phyloP scores from a whole-genome alignment of 2,797 vertebrate species.

The Hylomyscus alleni region DNA sequence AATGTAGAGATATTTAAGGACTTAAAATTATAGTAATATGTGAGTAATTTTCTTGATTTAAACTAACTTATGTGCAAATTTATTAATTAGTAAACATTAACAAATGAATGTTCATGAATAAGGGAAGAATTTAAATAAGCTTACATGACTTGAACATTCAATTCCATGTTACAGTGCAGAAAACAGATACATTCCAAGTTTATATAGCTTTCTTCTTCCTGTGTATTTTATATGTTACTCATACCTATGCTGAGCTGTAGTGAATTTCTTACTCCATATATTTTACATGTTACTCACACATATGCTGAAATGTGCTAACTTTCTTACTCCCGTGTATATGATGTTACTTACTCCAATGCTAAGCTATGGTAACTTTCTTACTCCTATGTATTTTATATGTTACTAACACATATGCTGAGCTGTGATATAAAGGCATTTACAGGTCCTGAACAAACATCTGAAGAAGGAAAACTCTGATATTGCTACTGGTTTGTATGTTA shows the following conservation, averaged over 20 bases:
- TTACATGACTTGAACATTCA: slow-evolving; percentile 80
- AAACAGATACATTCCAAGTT: slow-evolving; percentile 45
- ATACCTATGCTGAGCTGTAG: background rate
- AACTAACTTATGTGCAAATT: slow-evolving; percentile 86
- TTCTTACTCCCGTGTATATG: too few species aligned
- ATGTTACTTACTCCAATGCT: too few species aligned
- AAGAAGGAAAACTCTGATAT: background rate
- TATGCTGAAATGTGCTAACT: too few species aligned
- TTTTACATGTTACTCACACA: background rate
- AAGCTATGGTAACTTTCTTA: too few species aligned
- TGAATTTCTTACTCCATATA: too few species aligned
- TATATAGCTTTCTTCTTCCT: background rate
- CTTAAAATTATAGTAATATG: slow-evolving; percentile 56
- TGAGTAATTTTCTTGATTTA: slow-evolving; percentile 86
- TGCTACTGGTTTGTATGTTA: background rate
- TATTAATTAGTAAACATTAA: slow-evolving; percentile 84
- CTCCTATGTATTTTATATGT: too few species aligned
- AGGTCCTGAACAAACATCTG: background rate
- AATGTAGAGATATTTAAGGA: slow-evolving; percentile 32
- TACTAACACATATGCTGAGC: background rate
- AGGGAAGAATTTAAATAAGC: slow-evolving; percentile 77
- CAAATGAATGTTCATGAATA: slow-evolving; percentile 81
- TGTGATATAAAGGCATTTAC: slow-evolving; percentile 28
- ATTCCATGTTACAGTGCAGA: slow-evolving; percentile 28
- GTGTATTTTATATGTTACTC: background rate